Percentiles rank a stretch among this genome's conserved stretches.
Evolutionary conservation across 2,113 vertebrate genomes (phyloP).

Genomic region (Uropsilus gracilis): DNA sequence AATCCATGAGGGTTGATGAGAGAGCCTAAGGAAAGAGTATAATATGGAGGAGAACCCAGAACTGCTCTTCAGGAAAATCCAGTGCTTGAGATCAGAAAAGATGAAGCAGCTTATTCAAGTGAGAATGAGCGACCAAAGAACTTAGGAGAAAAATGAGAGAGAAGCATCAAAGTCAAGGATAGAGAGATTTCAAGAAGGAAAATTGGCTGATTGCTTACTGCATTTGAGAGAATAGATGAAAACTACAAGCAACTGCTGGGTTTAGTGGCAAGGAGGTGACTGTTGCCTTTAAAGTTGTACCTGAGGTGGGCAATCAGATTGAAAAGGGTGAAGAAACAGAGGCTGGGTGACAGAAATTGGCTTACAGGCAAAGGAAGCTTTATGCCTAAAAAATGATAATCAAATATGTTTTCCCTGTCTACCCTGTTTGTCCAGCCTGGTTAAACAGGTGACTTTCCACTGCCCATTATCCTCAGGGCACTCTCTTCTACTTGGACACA

Average conservation of each 20-base stretch:
- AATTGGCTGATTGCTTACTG: background rate
- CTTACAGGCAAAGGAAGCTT: background rate
- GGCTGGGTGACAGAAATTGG: background rate
- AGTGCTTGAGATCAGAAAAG: background rate
- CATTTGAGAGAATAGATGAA: background rate
- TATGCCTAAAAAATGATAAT: background rate
- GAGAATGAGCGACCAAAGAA: background rate
- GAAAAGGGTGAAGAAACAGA: background rate
- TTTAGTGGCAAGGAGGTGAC: background rate
- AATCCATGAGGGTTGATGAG: background rate
- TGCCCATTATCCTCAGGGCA: background rate
- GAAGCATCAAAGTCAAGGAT: background rate
- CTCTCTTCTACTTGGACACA: background rate
- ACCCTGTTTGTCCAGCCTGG: background rate
- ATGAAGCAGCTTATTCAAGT: background rate
- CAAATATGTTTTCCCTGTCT: background rate
- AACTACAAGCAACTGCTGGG: background rate
- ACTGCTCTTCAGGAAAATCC: background rate
- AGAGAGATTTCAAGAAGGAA: background rate
- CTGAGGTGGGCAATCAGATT: background rate
- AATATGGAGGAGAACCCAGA: background rate
- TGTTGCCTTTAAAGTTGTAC: background rate
- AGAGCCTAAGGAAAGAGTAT: background rate
- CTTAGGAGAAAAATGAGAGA: background rate
- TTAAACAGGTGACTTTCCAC: background rate